A percentile compares a stretch with the other conserved stretches of the same genome.
Evolutionary conservation across 1,140 invertebrate genomes (phyloP).

Genomic region (Drosophila tropicalis): DNA sequence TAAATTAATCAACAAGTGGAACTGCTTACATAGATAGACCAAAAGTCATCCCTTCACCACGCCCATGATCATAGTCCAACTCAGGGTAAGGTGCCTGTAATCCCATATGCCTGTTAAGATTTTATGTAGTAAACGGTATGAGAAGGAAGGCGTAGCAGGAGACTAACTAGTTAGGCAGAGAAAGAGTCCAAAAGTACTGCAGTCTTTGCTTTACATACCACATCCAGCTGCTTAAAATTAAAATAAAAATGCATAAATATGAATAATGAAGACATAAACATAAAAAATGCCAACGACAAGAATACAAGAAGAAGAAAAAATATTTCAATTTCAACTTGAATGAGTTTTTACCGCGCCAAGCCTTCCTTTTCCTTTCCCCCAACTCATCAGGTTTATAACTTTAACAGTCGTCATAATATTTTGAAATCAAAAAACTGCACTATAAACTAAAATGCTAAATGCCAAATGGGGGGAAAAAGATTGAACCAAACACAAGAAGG

Average conservation of each 20-base stretch:
- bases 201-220: slow-evolving; percentile 10
- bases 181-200: neutral
- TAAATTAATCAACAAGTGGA: too few species aligned
- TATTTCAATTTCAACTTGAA: slow-evolving; percentile 61
- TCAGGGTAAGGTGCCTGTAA: neutral
- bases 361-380: neutral
- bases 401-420: slow-evolving; percentile 72
- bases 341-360: slow-evolving; percentile 27
- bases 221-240: slow-evolving; percentile 53
- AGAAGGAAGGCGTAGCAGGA: neutral
- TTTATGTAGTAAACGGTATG: slow-evolving; percentile 33
- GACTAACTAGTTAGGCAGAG: slow-evolving; percentile 40
- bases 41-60: neutral
- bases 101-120: slow-evolving; percentile 15
- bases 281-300: slow-evolving; percentile 8
- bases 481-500: slow-evolving; percentile 9
- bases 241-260: slow-evolving; percentile 71
- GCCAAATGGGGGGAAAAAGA: slow-evolving; percentile 23
- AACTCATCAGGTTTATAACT: slow-evolving; percentile 45
- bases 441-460: slow-evolving; percentile 62
- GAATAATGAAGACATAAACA: slow-evolving; percentile 71
- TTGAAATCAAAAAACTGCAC: slow-evolving; percentile 67
- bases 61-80: neutral
- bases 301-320: slow-evolving; percentile 25
- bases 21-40: too few species aligned